These are phyloP conservation scores for Macrochelys suwanniensis DNA, from an alignment of 2,797 vertebrate species.

Conservation along the genomic window DNA sequence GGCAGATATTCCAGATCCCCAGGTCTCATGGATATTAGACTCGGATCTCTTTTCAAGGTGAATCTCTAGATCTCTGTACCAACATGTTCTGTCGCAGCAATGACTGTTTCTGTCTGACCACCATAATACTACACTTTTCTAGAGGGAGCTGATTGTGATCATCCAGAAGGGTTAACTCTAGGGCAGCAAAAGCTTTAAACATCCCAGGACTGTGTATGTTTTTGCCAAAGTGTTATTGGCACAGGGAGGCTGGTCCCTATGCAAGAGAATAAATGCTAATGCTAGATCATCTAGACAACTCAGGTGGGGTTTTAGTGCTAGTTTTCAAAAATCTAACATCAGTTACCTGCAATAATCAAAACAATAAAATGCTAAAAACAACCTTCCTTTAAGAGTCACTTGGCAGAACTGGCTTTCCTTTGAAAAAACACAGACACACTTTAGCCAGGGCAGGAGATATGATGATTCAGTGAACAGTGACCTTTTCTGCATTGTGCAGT, in stretches of 20 bases:
- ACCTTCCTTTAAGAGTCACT: not conserved
- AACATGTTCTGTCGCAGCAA: not conserved
- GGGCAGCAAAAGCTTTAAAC: not conserved
- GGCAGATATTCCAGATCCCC: not conserved
- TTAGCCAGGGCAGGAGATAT: not conserved
- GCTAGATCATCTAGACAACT: not conserved
- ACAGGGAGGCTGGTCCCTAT: not conserved
- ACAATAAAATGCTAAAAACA: not conserved
- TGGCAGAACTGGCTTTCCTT: not conserved
- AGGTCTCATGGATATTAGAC: not conserved
- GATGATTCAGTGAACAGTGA: not conserved
- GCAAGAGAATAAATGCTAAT: not conserved
- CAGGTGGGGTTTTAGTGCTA: not conserved
- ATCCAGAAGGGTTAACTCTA: not conserved
- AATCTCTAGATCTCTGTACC: not conserved
- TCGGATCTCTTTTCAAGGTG: not conserved
- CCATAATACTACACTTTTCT: not conserved
- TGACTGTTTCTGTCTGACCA: not conserved
- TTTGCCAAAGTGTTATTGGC: not conserved
- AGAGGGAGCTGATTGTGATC: not conserved
- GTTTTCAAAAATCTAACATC: not conserved
- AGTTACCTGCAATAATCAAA: not conserved
- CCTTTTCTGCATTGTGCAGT: not conserved
- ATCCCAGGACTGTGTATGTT: not conserved
- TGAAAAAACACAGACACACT: not conserved